phyloP scores from a whole-genome alignment of 2,888 invertebrate genomes.

The Pediacus dermestoides region DNA sequence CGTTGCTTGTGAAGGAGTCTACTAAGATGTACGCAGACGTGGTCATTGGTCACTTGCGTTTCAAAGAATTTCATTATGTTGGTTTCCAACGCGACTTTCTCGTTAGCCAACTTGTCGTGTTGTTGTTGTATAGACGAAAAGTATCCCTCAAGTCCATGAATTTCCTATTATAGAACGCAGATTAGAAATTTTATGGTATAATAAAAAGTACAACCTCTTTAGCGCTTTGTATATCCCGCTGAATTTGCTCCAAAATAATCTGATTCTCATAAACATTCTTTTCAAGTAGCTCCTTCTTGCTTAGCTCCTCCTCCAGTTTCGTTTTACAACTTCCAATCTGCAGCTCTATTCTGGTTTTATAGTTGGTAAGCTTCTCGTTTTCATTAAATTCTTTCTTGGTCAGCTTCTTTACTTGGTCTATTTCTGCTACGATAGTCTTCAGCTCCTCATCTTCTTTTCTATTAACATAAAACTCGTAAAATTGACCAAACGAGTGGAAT shows the following conservation, averaged over 20 bases:
- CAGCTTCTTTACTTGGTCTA: slow-evolving; percentile 66
- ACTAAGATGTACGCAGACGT: too few relatives aligned
- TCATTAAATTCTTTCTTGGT: slow-evolving; percentile 62
- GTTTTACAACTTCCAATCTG: slow-evolving; percentile 54
- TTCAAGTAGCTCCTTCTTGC: slow-evolving; percentile 54
- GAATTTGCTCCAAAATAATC: slow-evolving; percentile 59
- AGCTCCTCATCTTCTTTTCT: slow-evolving; percentile 49
- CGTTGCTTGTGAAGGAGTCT: too few relatives aligned
- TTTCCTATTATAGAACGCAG: too few relatives aligned
- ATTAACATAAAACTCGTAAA: too few relatives aligned
- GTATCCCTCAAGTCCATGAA: too few relatives aligned
- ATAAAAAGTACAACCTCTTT: too few relatives aligned
- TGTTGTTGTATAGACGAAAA: too few relatives aligned
- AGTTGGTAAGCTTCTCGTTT: slow-evolving; percentile 61
- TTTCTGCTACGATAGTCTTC: slow-evolving; percentile 48
- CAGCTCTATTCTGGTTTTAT: slow-evolving; percentile 56
- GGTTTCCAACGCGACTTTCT: too few relatives aligned
- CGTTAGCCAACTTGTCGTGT: too few relatives aligned
- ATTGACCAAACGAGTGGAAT: slow-evolving; percentile 9
- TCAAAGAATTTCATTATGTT: too few relatives aligned
- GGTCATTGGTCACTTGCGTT: too few relatives aligned
- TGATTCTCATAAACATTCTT: slow-evolving; percentile 55
- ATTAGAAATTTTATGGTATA: too few relatives aligned
- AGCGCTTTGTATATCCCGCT: slow-evolving; percentile 61
- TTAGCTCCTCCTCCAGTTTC: slow-evolving; percentile 53